Evolutionary conservation across 2,888 invertebrate genomes (phyloP).

Genomic region (Phymatocera aterrima): DNA sequence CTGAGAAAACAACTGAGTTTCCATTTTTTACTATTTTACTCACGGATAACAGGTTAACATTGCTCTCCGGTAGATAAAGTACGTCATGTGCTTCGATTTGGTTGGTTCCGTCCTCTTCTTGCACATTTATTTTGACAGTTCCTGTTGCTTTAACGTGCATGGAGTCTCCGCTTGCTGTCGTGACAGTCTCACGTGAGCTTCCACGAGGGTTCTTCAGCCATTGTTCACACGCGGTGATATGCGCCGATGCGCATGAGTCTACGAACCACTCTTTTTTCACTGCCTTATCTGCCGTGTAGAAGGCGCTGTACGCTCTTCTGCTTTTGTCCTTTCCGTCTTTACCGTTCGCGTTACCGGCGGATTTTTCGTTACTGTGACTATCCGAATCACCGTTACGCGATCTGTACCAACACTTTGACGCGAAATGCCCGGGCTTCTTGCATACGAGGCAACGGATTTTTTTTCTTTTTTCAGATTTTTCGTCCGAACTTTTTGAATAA

Average conservation of each 20-base stretch:
- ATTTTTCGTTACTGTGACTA: background rate
- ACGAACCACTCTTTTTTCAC: slow-evolving; percentile 48
- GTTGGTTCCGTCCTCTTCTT: background rate
- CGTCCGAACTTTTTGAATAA: too few species aligned
- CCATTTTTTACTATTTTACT: slow-evolving; percentile 51
- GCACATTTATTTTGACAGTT: slow-evolving; percentile 48
- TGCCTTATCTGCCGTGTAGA: slow-evolving; percentile 15
- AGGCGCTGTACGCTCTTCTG: background rate
- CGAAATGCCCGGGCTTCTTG: background rate
- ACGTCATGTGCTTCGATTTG: slow-evolving; percentile 38
- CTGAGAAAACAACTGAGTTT: slow-evolving; percentile 42
- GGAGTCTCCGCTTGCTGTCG: slow-evolving; percentile 45
- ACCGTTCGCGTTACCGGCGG: background rate
- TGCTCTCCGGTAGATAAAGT: slow-evolving; percentile 46
- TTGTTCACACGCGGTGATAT: slow-evolving; percentile 46
- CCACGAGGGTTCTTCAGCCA: slow-evolving; percentile 22
- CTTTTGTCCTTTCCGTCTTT: slow-evolving; percentile 16
- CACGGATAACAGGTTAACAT: slow-evolving; percentile 51
- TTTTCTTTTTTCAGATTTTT: too few species aligned
- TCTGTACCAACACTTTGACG: background rate
- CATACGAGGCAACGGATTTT: background rate
- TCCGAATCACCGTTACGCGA: background rate
- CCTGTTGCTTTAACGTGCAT: slow-evolving; percentile 50
- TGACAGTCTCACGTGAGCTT: background rate
- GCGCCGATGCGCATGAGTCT: slow-evolving; percentile 52